Percentiles rank a stretch among this genome's conserved stretches.
These are phyloP conservation scores for Ceratina calcarata DNA, from an alignment of 1,140 invertebrate genomes.

Conservation along the genomic window DNA sequence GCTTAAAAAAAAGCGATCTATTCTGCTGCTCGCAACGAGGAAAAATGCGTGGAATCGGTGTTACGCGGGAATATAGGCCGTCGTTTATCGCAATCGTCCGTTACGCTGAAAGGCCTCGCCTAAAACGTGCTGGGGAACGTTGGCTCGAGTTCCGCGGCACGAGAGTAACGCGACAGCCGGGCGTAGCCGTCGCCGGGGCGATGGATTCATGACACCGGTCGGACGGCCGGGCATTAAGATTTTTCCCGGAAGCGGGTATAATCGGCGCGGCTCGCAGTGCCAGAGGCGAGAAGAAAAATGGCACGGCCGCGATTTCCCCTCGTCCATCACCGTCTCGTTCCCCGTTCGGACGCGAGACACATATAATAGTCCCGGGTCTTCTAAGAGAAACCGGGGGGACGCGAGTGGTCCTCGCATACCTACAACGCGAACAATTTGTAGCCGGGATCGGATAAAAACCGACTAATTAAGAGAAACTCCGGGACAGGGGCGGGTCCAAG, in stretches of 20 bases:
- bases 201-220: conserved; percentile 44
- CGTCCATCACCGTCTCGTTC: conserved; percentile 53
- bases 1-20: no score
- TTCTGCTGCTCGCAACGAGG: no score
- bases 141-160: no score
- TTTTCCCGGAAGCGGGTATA: conserved; percentile 58
- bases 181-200: conserved; percentile 41
- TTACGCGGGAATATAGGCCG: conserved; percentile 9
- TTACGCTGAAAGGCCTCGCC: conserved; percentile 26
- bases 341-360: conserved; percentile 27
- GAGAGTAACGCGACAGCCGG: conserved; percentile 2
- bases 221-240: conserved; percentile 52
- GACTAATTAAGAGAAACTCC: conserved; percentile 78
- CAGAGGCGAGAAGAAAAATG: conserved; percentile 56
- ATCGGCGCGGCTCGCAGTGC: conserved; percentile 1
- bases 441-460: conserved; percentile 69
- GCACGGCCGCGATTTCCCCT: conserved; percentile 57
- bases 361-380: background rate
- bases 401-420: conserved; percentile 58
- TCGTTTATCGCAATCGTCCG: conserved; percentile 15
- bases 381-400: background rate
- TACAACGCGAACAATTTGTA: conserved; percentile 77
- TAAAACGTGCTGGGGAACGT: background rate
- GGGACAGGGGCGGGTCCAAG: conserved; percentile 7
- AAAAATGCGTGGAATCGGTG: conserved; percentile 26